Conservation (phyloP, 2,888 invertebrate species). For the Troglohyphantes excavatus region DNA sequence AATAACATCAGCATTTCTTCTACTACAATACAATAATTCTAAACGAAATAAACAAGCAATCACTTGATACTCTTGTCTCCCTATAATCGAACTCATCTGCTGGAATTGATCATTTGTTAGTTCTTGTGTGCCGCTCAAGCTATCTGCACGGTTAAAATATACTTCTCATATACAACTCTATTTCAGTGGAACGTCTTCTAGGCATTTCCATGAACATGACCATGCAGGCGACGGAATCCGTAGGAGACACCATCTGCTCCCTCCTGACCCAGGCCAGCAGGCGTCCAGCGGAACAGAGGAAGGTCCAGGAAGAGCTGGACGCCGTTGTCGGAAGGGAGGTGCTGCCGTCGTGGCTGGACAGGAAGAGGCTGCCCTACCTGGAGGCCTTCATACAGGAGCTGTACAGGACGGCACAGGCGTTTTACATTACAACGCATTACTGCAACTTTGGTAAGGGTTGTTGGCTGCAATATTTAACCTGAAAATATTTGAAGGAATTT, state of each 20-base stretch:
- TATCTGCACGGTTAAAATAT: no score
- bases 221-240: slow-evolving; percentile 67
- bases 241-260: slow-evolving; percentile 10
- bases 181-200: slow-evolving; percentile 47
- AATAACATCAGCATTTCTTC: no score
- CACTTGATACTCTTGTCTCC: no score
- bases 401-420: slow-evolving; percentile 29
- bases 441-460: slow-evolving; percentile 59
- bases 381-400: slow-evolving; percentile 78
- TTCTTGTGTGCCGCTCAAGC: no score
- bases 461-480: no score
- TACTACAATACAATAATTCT: no score
- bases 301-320: slow-evolving; percentile 59
- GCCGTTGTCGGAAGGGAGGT: slow-evolving; percentile 36
- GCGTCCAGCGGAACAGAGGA: slow-evolving; percentile 43
- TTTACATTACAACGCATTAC: slow-evolving; percentile 52
- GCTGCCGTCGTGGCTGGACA: slow-evolving; percentile 57
- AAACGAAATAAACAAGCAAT: no score
- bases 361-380: slow-evolving; percentile 57
- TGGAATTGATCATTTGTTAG: no score
- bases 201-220: slow-evolving; percentile 61
- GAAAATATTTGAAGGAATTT: no score
- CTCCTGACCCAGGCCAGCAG: slow-evolving; percentile 19
- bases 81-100: no score
- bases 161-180: not conserved